phyloP scores from a whole-genome alignment of 2,113 vertebrate species.

The Symphodus melops region DNA sequence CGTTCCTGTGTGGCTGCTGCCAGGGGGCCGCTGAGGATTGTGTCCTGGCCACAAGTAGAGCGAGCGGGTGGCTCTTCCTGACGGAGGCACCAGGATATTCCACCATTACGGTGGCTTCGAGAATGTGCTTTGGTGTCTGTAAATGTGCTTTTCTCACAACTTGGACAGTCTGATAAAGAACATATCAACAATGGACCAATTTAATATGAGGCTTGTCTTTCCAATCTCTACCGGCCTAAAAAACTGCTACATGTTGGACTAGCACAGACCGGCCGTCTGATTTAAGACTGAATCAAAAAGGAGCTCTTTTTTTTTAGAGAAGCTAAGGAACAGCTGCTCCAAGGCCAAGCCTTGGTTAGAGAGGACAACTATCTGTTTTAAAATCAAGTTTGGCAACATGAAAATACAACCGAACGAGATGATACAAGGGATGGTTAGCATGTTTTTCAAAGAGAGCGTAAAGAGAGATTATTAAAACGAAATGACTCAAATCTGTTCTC shows the following conservation, averaged over 20 bases:
- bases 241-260: slow-evolving; percentile 38
- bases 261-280: slow-evolving; percentile 22
- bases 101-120: slow-evolving; percentile 33
- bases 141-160: slow-evolving; percentile 33
- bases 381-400: slow-evolving; percentile 6
- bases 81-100: slow-evolving; percentile 43
- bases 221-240: slow-evolving; percentile 45
- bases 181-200: slow-evolving; percentile 66
- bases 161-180: slow-evolving; percentile 56
- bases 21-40: slow-evolving; percentile 42
- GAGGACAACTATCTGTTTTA: slow-evolving; percentile 21
- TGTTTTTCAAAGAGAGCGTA: slow-evolving; percentile 68
- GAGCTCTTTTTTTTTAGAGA: slow-evolving; percentile 32
- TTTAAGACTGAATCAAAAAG: slow-evolving; percentile 23
- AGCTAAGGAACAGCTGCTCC: background rate
- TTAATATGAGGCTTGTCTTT: slow-evolving; percentile 51
- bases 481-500: background rate
- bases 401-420: slow-evolving; percentile 8
- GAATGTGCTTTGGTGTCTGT: slow-evolving; percentile 42
- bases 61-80: slow-evolving; percentile 45
- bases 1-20: slow-evolving; percentile 37
- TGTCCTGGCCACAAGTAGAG: slow-evolving; percentile 32
- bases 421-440: slow-evolving; percentile 19
- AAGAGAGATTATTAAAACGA: slow-evolving; percentile 22
- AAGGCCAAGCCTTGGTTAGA: slow-evolving; percentile 30